Base-by-base conservation (phyloP, 1,140 invertebrate species). In the Brachystomella parvula region DNA sequence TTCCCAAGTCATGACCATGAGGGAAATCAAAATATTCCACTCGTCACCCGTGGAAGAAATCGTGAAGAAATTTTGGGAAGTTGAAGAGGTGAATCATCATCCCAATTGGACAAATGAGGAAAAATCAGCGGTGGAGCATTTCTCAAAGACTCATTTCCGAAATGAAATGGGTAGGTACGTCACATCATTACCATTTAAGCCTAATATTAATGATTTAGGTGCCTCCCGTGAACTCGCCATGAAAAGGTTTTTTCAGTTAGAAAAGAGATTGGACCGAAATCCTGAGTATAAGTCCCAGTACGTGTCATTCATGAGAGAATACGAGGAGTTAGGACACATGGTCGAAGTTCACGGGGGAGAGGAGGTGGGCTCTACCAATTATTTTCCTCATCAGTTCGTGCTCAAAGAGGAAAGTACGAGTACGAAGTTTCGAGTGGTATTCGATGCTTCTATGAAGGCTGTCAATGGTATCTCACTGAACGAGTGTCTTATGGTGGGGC, bases 261-360 rank as follows among this genome's bases (percentile, higher is more conserved):
- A 68, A 39, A 19, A 62, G 0, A 1, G 47, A 26, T 30, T 57
- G 29, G 9, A 28, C 2, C 26, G 0, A 2, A 44, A 62, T 28
- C 47, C 60, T 9, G 29, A 59, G 29, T 1, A 1, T 1, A 24
- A 2, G 2, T 17, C 12, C 12, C 12, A 58, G 21, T 47, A 76
- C 39, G 30, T 64, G 0, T 28, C 72, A 12, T 76, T 77, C 47
- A 71, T 78, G 30, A 29, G 75, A 65, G 75, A 76, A 63, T 78
- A 77, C 64, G 31, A 71, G 53, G 24, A 66, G 9, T 66, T 76
- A 9, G 71, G 71, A 6, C 76, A 79, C 56, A 76, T 77, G 69
- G 66, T 69, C 47, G 15, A 56, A 47, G 60, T 75, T 9, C 26
- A 53, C n/a, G 3, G 47, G 6, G 28, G 12, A 32, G 12, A 59